Conservation (phyloP, 2,797 vertebrate genomes). For the Trematomus bernacchii region DNA sequence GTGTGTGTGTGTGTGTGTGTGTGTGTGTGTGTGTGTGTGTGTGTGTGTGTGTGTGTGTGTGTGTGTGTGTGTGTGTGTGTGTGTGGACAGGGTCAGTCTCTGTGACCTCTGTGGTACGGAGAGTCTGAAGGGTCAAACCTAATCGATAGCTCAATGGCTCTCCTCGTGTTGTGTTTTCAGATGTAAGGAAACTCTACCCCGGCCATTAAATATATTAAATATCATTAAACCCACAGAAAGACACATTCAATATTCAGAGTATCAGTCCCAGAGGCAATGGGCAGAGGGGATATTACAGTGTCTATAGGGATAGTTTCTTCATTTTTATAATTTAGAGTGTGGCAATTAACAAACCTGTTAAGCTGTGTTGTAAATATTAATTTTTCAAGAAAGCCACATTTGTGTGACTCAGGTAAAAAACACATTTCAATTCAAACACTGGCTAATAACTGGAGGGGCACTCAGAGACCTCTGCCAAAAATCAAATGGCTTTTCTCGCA, state of each 20-base stretch:
- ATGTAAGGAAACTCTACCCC: slow-evolving; percentile 45
- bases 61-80: slow-evolving; percentile 4
- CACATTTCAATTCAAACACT: too few relatives aligned
- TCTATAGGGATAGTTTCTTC: not conserved
- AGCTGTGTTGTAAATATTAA: too few relatives aligned
- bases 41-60: not conserved
- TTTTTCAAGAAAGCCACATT: too few relatives aligned
- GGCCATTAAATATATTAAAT: slow-evolving; percentile 22
- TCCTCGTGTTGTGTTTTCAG: slow-evolving; percentile 10
- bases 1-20: slow-evolving; percentile 7
- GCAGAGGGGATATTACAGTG: not conserved
- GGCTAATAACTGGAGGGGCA: too few relatives aligned
- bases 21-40: slow-evolving; percentile 25
- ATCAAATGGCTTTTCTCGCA: too few relatives aligned
- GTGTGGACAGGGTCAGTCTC: slow-evolving; percentile 25
- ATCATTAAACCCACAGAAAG: slow-evolving; percentile 3
- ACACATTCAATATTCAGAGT: not conserved
- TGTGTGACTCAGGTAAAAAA: not conserved
- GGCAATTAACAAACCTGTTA: too few relatives aligned
- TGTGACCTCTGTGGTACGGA: slow-evolving; percentile 69
- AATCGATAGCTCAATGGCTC: slow-evolving; percentile 55
- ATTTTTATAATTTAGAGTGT: not conserved
- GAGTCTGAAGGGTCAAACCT: slow-evolving; percentile 46
- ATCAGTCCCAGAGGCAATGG: not conserved
- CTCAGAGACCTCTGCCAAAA: too few relatives aligned